Conservation (phyloP, 2,113 vertebrate species). For the Neotoma lepida region DNA sequence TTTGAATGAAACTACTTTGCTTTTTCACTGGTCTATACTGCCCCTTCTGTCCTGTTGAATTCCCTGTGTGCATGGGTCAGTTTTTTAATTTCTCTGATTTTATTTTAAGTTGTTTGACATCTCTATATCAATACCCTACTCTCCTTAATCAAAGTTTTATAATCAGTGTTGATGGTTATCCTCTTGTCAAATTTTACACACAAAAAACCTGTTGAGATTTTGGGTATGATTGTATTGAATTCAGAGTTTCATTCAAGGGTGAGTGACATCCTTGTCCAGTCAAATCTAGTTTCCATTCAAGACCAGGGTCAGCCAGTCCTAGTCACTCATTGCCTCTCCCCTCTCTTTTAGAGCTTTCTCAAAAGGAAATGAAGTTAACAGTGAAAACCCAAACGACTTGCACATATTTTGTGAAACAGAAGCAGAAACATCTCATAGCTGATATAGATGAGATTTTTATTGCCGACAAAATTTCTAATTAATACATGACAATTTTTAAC, state of each 20-base stretch:
- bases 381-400: constrained; percentile 4
- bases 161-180: not conserved
- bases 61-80: not conserved
- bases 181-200: not conserved
- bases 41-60: not conserved
- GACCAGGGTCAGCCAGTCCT: not conserved
- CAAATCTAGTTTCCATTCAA: not conserved
- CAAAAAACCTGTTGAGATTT: not conserved
- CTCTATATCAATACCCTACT: not conserved
- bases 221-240: not conserved
- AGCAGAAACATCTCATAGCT: not conserved
- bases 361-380: not conserved
- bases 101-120: not conserved
- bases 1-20: not conserved
- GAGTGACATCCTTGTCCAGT: not conserved
- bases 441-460: not conserved
- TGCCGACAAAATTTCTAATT: not conserved
- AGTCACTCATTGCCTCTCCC: not conserved
- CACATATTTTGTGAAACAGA: not conserved
- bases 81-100: constrained; percentile 12
- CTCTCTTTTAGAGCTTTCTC: not conserved
- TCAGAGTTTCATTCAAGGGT: not conserved
- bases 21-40: not conserved
- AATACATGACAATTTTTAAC: not conserved
- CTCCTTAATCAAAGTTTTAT: not conserved